Evolutionary conservation across 2,888 invertebrate species (phyloP), one percentile per base, ranked within the genome.

Genomic region (Limnephilus rhombicus): DNA sequence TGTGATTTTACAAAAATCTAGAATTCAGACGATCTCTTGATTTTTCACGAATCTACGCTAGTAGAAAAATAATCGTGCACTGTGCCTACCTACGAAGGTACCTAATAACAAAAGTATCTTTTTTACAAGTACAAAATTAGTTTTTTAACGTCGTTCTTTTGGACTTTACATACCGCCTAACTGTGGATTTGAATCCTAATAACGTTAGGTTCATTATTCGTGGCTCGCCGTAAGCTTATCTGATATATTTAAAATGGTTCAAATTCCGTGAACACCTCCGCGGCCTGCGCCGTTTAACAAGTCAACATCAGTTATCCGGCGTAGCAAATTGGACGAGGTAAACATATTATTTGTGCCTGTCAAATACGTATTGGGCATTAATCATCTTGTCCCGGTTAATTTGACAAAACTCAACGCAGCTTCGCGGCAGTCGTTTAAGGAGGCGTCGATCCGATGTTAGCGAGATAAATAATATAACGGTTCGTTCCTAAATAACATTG

Each of bases 371-470:
- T 82, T 34, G 82, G 37, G 90, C 90, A 90, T 90, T 90, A 83
- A 90, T 90, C 90, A 90, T 90, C 83, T 53, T 82, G 90, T 90
- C 49, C 85, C 90, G 24, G 90, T 83, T 90, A 90, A 90, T 90
- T 90, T 68, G 90, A 90, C 90, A 82, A 90, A 90, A 85, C 82
- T 90, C 90, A 83, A 85, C 90, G 34, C 90, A 82, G 31, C 45
- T 37, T 18, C 53, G 83, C 34, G 45, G 45, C 81, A n/a, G 53
- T 90, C 49, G 80, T 80, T 89, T 80, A 89, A 89, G 89, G 89
- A 89, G 89, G 89, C 89, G 89, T 89, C 89, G 80, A 80, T 80
- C 41, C 89, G 89, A 89, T 89, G 80, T 80, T 89, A 89, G 41
- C 41, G 41, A 80, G 89, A 80, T 89, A 89, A 89, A 89, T 68